Base-by-base conservation (phyloP, 2,797 vertebrate genomes). In the Gymnothorax reevesii region DNA sequence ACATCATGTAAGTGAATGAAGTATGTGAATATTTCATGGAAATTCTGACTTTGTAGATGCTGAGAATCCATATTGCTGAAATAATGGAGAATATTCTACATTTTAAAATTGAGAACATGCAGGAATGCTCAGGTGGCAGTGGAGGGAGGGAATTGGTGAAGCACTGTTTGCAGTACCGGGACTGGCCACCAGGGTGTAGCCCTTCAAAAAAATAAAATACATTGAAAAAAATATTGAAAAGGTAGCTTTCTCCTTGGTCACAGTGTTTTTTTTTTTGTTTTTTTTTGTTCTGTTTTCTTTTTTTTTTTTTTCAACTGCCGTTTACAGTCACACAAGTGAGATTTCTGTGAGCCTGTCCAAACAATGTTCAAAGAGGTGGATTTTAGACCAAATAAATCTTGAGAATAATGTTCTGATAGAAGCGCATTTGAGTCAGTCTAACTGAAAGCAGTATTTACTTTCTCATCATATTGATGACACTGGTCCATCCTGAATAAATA, bases 11-110 rank as follows among this genome's bases (percentile, higher is more conserved):
- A 89, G 90, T 92, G 17, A 84, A 89, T 90, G 90, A 91, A 89
- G 89, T 69, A 27, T 89, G 90, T 92, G 17, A 83, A 91, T 92
- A 92, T 93, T 93, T 93, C 87, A 93, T 88, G 88, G 89, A 88
- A 87, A 89, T 91, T 90, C 86, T 87, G 90, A 90, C 86, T 15
- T 88, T 33, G 84, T 88, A 80, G 90, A 86, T 84, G 83, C 85
- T 90, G 52, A 52, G 52, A 80, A 91, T 90, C 87, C 84, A 83
- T 89, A 85, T 87, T 69, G 88, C 92, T 92, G 94, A 93, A 92
- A 92, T 93, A 91, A 92, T 90, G 49, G 83, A 92, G 73, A 87
- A 90, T 91, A 89, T 86, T 87, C 55, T 73, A 87, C 79, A 87
- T 87, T 83, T 90, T 77, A 90, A 89, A 86, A 87, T 25, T 17